Evolutionary conservation across 2,113 vertebrate species (phyloP).

Genomic region (Urocitellus parryii): DNA sequence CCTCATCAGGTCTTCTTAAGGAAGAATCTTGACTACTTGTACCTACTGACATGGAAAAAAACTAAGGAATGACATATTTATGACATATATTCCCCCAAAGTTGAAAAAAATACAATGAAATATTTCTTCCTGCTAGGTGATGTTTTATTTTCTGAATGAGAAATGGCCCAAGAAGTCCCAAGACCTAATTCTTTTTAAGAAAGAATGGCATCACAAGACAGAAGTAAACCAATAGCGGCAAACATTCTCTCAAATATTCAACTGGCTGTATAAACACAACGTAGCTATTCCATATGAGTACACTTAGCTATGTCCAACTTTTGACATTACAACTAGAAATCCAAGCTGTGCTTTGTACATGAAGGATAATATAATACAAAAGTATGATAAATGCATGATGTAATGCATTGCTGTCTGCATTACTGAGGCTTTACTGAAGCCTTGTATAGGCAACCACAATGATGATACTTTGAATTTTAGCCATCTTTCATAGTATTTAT

Average conservation of each 20-base stretch:
- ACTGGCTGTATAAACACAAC: neutral
- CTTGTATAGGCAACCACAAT: neutral
- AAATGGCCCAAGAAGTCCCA: constrained; percentile 31
- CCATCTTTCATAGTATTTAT: neutral
- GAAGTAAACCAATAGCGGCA: constrained; percentile 38
- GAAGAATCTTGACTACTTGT: constrained; percentile 80
- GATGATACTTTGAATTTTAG: constrained; percentile 27
- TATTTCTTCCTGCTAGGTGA: neutral
- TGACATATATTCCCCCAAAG: neutral
- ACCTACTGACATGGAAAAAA: constrained; percentile 75
- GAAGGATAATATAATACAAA: too few species aligned
- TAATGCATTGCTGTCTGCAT: neutral
- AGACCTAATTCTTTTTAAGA: neutral
- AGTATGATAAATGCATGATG: neutral
- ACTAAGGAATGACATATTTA: neutral
- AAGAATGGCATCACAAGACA: constrained; percentile 6
- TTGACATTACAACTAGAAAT: constrained; percentile 49
- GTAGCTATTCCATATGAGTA: neutral
- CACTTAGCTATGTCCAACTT: constrained; percentile 18
- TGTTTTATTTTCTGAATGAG: constrained; percentile 54
- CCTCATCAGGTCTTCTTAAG: constrained; percentile 83
- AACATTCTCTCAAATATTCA: constrained; percentile 48
- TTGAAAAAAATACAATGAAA: neutral
- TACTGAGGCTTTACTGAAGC: neutral
- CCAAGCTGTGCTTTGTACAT: neutral